phyloP scores from a whole-genome alignment of 2,113 vertebrate species.

The Pangasianodon gigas region DNA sequence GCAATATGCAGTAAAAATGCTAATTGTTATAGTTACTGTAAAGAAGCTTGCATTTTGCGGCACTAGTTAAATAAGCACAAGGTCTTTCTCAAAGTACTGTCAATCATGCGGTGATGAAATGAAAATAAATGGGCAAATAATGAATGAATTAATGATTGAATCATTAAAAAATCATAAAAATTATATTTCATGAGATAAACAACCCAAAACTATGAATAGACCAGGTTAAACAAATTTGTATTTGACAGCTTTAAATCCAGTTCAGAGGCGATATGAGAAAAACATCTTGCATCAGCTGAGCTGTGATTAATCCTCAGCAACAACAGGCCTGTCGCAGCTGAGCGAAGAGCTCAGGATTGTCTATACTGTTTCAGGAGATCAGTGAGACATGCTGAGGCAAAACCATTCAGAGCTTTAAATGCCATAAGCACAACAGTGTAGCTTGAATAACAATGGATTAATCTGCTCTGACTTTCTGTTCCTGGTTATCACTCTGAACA shows the following conservation, averaged over 20 bases:
- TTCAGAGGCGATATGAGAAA: neutral
- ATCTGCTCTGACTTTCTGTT: neutral
- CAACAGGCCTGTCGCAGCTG: neutral
- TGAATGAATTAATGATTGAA: neutral
- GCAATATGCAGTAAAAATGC: neutral
- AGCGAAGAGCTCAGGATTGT: neutral
- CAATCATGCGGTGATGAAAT: neutral
- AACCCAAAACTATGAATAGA: neutral
- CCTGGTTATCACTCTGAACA: neutral
- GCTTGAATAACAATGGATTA: neutral
- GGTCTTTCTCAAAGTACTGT: neutral
- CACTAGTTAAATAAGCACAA: neutral
- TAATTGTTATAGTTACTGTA: neutral
- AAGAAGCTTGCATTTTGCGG: neutral
- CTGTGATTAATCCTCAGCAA: constrained; percentile 1
- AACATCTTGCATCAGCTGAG: neutral
- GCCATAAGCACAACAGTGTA: no score
- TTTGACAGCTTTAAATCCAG: neutral
- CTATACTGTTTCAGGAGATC: neutral
- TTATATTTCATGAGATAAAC: neutral
- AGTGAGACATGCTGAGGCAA: neutral
- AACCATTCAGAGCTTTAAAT: constrained; percentile 4
- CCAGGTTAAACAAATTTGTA: neutral
- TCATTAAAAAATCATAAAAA: neutral
- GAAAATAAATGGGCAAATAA: neutral